phyloP scores from a whole-genome alignment of 2,113 vertebrate species.

The Microcebus lehilahytsara region DNA sequence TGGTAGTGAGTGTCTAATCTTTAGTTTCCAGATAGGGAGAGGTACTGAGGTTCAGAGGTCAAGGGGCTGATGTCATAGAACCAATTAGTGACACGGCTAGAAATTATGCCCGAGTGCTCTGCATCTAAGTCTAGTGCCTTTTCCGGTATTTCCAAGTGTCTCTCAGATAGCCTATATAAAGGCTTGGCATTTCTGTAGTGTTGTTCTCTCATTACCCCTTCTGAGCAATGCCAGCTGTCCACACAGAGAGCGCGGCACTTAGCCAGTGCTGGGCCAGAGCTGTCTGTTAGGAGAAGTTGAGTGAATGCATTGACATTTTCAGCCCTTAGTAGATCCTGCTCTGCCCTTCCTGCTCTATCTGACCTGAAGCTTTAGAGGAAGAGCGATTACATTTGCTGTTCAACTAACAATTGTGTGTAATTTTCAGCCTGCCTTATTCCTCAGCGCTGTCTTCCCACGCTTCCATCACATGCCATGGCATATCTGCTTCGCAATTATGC shows the following conservation, averaged over 20 bases:
- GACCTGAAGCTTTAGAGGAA: conserved; percentile 59
- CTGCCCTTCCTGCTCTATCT: conserved; percentile 66
- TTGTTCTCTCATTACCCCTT: conserved; percentile 59
- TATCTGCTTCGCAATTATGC: conserved; percentile 68
- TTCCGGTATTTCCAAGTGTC: conserved; percentile 47
- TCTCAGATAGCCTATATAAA: conserved; percentile 71
- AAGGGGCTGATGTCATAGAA: neutral
- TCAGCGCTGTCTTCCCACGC: conserved; percentile 57
- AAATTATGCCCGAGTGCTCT: neutral
- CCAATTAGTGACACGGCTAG: neutral
- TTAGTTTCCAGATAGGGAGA: neutral
- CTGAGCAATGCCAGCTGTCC: conserved; percentile 71
- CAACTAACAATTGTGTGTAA: conserved; percentile 62
- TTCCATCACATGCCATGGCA: conserved; percentile 48
- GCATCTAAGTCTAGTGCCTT: conserved; percentile 38
- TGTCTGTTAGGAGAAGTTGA: conserved; percentile 45
- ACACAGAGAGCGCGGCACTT: conserved; percentile 23
- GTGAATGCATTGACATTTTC: conserved; percentile 73
- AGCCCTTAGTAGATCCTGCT: conserved; percentile 67
- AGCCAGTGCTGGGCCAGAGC: conserved; percentile 53
- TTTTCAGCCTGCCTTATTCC: conserved; percentile 67
- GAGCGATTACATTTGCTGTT: conserved; percentile 57
- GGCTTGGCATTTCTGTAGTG: conserved; percentile 69
- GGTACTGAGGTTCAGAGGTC: neutral
- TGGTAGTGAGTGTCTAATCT: neutral